These are phyloP conservation scores for Druon quercuslanigerum DNA, from an alignment of 1,140 invertebrate species.

Conservation along the genomic window DNA sequence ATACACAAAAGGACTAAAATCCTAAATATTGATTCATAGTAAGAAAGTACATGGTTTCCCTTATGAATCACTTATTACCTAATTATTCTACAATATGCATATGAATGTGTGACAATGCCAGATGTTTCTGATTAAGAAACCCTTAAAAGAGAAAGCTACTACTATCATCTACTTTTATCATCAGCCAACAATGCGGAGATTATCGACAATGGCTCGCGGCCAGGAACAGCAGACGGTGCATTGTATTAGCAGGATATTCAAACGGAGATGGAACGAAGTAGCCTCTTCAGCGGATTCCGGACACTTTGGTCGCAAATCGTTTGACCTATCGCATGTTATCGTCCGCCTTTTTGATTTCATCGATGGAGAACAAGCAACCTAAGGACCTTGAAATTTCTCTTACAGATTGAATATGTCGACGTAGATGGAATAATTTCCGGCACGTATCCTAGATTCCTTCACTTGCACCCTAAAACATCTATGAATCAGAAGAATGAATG, in stretches of 20 bases:
- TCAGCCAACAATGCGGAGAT: constrained; percentile 59
- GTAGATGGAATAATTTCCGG: no score
- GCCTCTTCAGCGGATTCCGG: constrained; percentile 38
- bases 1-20: no score
- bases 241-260: constrained; percentile 55
- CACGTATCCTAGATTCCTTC: not conserved
- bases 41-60: no score
- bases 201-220: constrained; percentile 67
- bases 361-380: not conserved
- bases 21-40: no score
- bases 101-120: no score
- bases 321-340: not conserved
- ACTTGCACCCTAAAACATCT: constrained; percentile 49
- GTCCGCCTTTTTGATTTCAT: not conserved
- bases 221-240: constrained; percentile 65
- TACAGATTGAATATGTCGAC: not conserved
- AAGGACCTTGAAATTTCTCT: not conserved
- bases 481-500: constrained; percentile 69
- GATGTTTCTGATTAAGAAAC: not conserved
- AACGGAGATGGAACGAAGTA: constrained; percentile 30
- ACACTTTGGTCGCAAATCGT: constrained; percentile 28
- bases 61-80: no score
- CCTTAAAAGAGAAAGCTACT: constrained; percentile 3
- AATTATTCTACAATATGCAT: no score
- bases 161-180: constrained; percentile 47